Evolutionary conservation across 92 coral and sea anemone genomes (phyloP).

Genomic region (Paramuricea clavata): DNA sequence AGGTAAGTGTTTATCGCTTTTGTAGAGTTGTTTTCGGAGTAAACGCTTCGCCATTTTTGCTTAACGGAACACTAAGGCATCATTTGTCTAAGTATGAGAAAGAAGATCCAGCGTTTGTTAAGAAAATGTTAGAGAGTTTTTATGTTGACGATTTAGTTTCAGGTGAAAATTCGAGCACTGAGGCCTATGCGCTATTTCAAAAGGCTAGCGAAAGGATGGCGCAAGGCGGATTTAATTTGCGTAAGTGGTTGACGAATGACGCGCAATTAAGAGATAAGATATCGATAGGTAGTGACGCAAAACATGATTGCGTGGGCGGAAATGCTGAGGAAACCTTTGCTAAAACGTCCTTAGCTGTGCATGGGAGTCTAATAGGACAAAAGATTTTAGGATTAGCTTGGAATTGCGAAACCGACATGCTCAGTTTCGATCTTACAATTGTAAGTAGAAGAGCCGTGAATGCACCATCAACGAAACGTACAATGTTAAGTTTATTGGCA

Average conservation of each 20-base stretch:
- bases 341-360: neutral
- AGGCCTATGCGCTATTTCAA: neutral
- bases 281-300: too few relatives aligned
- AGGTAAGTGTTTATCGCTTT: neutral
- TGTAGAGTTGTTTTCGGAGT: too few relatives aligned
- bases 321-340: constrained; percentile 1
- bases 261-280: neutral
- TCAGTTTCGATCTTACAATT: constrained; percentile 26
- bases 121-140: too few relatives aligned
- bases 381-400: neutral
- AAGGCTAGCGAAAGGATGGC: neutral
- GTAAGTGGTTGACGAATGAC: neutral
- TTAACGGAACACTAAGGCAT: too few relatives aligned
- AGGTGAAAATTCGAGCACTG: too few relatives aligned
- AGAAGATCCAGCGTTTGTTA: too few relatives aligned
- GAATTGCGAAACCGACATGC: neutral
- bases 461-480: neutral
- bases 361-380: neutral
- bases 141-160: too few relatives aligned
- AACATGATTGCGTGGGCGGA: neutral
- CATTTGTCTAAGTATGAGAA: too few relatives aligned
- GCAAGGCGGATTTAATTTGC: neutral
- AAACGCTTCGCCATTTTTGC: too few relatives aligned
- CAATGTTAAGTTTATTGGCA: neutral
- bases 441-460: neutral